Base-by-base conservation (phyloP, 2,113 vertebrate genomes). In the Myotis davidii region DNA sequence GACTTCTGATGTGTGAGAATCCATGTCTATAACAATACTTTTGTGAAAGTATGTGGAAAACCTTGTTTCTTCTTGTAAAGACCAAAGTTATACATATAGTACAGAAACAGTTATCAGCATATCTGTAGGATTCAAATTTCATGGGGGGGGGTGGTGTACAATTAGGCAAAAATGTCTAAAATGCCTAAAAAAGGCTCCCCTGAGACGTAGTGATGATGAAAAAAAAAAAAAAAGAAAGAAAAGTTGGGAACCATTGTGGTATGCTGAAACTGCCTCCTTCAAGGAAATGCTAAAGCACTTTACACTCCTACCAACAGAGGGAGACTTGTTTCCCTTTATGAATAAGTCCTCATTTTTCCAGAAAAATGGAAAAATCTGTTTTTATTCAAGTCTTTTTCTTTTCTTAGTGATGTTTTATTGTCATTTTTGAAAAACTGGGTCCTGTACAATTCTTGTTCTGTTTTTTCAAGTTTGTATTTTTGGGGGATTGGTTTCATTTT, bases 261-360 rank as follows among this genome's bases (percentile, higher is more conserved):
- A 0, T 0, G 4, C 42, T 59, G 16, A 21, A 59, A 6, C 20
- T 9, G 27, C 52, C 14, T 73, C 50, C 77, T 70, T 20, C 27
- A 2, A 0, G 9, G 29, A 73, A 61, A 42, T 2, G 25, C 23
- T 10, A 7, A 0, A 4, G 9, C 25, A 23, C 9, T 93, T 94
- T 29, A 9, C 4, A 17, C 5, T 83, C 21, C 83, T 59, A 21
- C 90, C 83, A 65, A 94, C 65, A 94, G 85, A 67, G 72, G 82
- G 83, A 50, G 90, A 82, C 64, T 23, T 23, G 32, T n/a, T 90
- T 86, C 61, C 25, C 78, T 85, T 86, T 64, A 10, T 34, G 25
- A 52, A 11, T 14, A 20, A 73, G 11, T 50, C 25, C n/a, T 85
- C 37, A 42, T 20, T 56, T 20, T 56, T 20, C 21, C 21, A 56